Evolutionary conservation across 2,113 vertebrate genomes (phyloP), one percentile per base, ranked within the genome.

Genomic region (Gavialis gangeticus): DNA sequence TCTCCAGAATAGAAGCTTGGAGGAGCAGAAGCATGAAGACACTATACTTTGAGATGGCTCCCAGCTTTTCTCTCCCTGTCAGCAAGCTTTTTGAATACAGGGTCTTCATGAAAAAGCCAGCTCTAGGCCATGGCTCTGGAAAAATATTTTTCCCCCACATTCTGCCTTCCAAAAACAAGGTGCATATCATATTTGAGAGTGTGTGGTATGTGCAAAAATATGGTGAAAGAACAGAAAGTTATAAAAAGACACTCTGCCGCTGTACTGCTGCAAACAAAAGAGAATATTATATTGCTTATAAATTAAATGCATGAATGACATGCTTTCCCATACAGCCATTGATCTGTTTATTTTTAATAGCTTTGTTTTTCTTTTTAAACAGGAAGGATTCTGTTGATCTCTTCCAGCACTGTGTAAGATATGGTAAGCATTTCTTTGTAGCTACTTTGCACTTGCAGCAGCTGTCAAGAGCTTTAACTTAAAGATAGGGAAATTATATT

Each of bases 381-480:
- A 66, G 58, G 46, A 90, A 87, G 28, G 22, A 34, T 10, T 67
- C 22, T 69, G 12, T 84, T 79, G 37, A 58, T n/a, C 46, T 12
- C 81, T 63, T 81, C 54, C 5, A 2, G 12, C 46, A 7, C 18
- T 10, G 24, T 54, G 18, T 63, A 67, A 82, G 85, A 88, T 66
- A 17, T 3, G 17, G 34, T 17, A 77, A 6, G 14, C 58, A 79
- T 84, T 75, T 87, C 58, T 91, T 55, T 59, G 54, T 54, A 83
- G 56, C 46, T 34, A 22, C 12, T 62, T 19, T 6, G 30, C 84
- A 28, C 24, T 75, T 69, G 75, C 84, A 84, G 62, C 25, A 71
- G 64, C 79, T 78, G 64, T 82, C 82, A 95, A 60, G 88, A 75
- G 66, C 90, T 56, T 85, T 84, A 87, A 66, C 75, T 92, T 90